phyloP scores from a whole-genome alignment of 2,113 vertebrate species.

The Neoarius graeffei region DNA sequence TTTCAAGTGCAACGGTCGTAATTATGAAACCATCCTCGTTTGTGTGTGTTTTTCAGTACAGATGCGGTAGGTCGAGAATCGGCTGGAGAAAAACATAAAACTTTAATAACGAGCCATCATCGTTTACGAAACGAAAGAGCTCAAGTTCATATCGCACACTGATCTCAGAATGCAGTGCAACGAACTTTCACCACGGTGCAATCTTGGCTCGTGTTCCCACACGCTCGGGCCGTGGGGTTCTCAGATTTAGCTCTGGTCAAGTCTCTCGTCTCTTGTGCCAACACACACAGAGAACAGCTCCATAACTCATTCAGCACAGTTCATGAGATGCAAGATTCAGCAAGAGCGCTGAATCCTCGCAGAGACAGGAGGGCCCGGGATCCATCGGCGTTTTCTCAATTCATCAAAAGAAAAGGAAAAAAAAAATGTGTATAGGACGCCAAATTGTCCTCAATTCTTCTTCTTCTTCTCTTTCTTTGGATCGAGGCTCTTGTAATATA shows the following conservation, averaged over 20 bases:
- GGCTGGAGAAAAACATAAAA: not conserved
- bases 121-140: not conserved
- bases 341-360: constrained; percentile 39
- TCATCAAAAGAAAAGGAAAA: not conserved
- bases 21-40: not conserved
- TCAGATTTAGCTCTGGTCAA: constrained; percentile 57
- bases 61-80: not conserved
- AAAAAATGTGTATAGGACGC: not conserved
- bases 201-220: constrained; percentile 44
- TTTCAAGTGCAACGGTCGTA: no score
- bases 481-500: constrained; percentile 14
- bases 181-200: constrained; percentile 44
- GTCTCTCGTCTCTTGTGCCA: constrained; percentile 59
- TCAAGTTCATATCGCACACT: not conserved
- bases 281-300: constrained; percentile 62
- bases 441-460: constrained; percentile 15
- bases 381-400: not conserved
- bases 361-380: not conserved
- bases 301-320: constrained; percentile 60
- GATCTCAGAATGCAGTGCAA: constrained; percentile 17
- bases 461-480: not conserved
- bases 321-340: constrained; percentile 15
- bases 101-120: not conserved
- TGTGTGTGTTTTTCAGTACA: not conserved
- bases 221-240: constrained; percentile 49